Evolutionary conservation across 2,888 invertebrate species (phyloP).

Genomic region (Drosophila siamana): DNA sequence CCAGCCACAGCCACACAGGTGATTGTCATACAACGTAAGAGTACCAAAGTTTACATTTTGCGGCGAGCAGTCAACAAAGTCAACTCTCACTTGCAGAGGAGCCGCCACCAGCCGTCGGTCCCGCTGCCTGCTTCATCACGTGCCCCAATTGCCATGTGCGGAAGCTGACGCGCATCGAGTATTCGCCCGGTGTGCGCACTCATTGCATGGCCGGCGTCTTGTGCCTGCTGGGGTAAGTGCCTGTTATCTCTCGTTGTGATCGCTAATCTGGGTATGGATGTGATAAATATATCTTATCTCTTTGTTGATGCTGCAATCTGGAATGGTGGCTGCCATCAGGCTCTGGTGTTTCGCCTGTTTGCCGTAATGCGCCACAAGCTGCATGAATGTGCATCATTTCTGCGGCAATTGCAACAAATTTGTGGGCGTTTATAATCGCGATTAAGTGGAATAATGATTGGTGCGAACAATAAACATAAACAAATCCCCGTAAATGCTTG

Average conservation of each 20-base stretch:
- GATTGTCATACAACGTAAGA: constrained; percentile 83
- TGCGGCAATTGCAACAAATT: constrained; percentile 87
- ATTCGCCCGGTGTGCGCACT: constrained; percentile 81
- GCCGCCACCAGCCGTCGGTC: constrained; percentile 74
- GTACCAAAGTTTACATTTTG: background rate
- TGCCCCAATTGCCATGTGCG: constrained; percentile 82
- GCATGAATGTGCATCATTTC: constrained; percentile 87
- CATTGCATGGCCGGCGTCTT: constrained; percentile 82
- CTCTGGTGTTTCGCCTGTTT: constrained; percentile 87
- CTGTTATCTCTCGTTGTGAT: background rate
- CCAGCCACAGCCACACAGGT: constrained; percentile 65
- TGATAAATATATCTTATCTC: constrained; percentile 50
- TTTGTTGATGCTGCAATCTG: constrained; percentile 16
- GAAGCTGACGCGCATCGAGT: constrained; percentile 81
- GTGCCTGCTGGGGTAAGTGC: constrained; percentile 83
- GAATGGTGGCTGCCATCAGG: constrained; percentile 15
- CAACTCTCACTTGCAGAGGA: constrained; percentile 58
- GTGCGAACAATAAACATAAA: constrained; percentile 38
- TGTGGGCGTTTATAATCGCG: constrained; percentile 86
- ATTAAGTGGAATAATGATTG: constrained; percentile 29
- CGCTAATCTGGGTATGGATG: background rate
- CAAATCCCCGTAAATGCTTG: constrained; percentile 18
- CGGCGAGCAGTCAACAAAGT: background rate
- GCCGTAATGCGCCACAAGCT: constrained; percentile 87
- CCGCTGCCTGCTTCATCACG: constrained; percentile 75